Base-by-base conservation (phyloP, 2,888 invertebrate genomes). In the Nasonia oneida region DNA sequence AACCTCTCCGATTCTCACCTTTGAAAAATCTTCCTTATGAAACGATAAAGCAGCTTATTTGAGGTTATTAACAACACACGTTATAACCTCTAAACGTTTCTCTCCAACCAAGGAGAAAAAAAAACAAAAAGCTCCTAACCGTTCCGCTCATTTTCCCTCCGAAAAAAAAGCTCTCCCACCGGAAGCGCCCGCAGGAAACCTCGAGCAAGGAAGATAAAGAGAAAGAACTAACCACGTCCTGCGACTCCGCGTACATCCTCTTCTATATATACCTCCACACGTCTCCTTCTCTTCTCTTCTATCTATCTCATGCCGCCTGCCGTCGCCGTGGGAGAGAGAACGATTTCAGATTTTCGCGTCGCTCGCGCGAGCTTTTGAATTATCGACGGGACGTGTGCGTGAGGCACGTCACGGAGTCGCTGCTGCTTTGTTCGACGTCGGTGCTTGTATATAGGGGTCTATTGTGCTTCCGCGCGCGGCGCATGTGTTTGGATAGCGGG, bases 201-300 rank as follows among this genome's bases (percentile, higher is more conserved):
- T 33, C 67, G 67, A 67, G 67, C 29, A 67, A 29, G 33, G 23
- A 33, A 67, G 67, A 67, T 33, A 67, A 67, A 67, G 29, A 67
- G 29, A n/a, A 67, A 14, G 23, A 33, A 82, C 85, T 79, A 86
- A 82, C 85, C 85, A 12, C 79, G 42, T 86, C 75, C 70, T 80
- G 82, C 67, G 70, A 77, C 4, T 78, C 78, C 23, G 10, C 57
- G 67, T 73, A 53, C 81, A 85, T 85, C 47, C n/a, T 33, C 42
- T 64, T 75, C 47, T 61, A 23, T 73, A 4, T 39, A 4, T 39
- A 18, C 67, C 50, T 50, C n/a, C 61, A 0, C 33, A 14, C 74
- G 5, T 61, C 64, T 61, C 61, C 47, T 64, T 23, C 37, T 67
- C 39, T 15, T 23, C 5, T 18, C 15, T 29, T 42, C 71, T 29